Evolutionary conservation across 2,797 vertebrate species (phyloP).

Genomic region (Rhyacichthys aspro): DNA sequence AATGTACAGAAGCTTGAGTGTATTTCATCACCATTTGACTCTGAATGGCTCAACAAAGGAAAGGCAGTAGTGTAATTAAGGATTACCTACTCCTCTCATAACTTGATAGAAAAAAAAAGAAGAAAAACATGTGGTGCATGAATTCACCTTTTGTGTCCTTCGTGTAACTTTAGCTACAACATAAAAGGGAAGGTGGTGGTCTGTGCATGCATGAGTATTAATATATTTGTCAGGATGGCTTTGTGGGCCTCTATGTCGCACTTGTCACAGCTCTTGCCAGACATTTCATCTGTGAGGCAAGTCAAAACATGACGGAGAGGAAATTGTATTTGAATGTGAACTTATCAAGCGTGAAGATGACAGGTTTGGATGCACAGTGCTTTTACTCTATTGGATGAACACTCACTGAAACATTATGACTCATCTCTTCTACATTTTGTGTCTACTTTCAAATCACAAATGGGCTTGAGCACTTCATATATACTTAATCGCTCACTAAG

Average conservation of each 20-base stretch:
- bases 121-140: constrained; percentile 5
- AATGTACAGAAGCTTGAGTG: neutral
- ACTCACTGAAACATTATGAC: neutral
- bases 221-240: no score
- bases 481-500: neutral
- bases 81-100: constrained; percentile 14
- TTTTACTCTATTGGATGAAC: neutral
- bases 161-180: constrained; percentile 3
- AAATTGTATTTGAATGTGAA: constrained; percentile 1
- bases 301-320: neutral
- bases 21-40: constrained; percentile 40
- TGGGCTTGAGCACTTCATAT: neutral
- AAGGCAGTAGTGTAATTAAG: constrained; percentile 19
- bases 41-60: constrained; percentile 9
- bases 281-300: neutral
- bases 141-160: constrained; percentile 19
- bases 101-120: neutral
- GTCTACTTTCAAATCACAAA: neutral
- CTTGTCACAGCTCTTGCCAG: neutral
- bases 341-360: neutral
- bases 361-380: neutral
- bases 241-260: no score
- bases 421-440: neutral
- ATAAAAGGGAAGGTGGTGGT: neutral
- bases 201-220: neutral